Conservation (phyloP, 1,140 invertebrate species). For the Himalopsyche phryganea region DNA sequence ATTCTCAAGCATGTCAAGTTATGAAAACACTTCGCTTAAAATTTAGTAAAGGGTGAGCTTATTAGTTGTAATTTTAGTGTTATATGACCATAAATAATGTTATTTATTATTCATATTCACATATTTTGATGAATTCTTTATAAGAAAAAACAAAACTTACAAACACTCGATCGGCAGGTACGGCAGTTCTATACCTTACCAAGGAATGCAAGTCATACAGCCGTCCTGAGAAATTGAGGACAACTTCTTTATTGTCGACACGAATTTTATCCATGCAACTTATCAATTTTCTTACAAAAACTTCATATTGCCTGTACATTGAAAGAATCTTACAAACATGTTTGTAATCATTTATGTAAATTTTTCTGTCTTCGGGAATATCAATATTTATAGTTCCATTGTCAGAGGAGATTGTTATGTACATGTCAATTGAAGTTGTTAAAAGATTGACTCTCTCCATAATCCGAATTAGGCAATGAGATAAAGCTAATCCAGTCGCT, state of each 20-base stretch:
- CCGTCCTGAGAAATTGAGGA: slow-evolving; percentile 44
- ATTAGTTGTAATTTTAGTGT: no score
- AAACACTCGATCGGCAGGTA: slow-evolving; percentile 61
- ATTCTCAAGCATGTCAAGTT: no score
- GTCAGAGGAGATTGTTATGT: slow-evolving; percentile 40
- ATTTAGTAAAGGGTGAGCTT: no score
- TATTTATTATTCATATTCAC: no score
- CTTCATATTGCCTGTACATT: slow-evolving; percentile 60
- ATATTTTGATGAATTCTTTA: no score
- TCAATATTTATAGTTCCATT: slow-evolving; percentile 39
- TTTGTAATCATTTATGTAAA: slow-evolving; percentile 42
- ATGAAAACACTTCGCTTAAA: no score
- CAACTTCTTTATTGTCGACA: slow-evolving; percentile 43
- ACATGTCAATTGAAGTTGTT: slow-evolving; percentile 55
- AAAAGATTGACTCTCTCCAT: slow-evolving; percentile 61
- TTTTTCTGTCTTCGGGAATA: slow-evolving; percentile 11
- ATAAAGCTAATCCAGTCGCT: slow-evolving; percentile 50
- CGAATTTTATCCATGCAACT: slow-evolving; percentile 53
- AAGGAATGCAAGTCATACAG: slow-evolving; percentile 56
- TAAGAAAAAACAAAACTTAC: no score
- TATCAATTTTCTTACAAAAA: slow-evolving; percentile 56
- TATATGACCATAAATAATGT: no score
- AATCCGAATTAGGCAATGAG: slow-evolving; percentile 52
- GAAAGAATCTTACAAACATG: slow-evolving; percentile 54
- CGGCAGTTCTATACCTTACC: slow-evolving; percentile 58